phyloP scores from a whole-genome alignment of 2,797 vertebrate genomes.

The Sebastes wilsoni region DNA sequence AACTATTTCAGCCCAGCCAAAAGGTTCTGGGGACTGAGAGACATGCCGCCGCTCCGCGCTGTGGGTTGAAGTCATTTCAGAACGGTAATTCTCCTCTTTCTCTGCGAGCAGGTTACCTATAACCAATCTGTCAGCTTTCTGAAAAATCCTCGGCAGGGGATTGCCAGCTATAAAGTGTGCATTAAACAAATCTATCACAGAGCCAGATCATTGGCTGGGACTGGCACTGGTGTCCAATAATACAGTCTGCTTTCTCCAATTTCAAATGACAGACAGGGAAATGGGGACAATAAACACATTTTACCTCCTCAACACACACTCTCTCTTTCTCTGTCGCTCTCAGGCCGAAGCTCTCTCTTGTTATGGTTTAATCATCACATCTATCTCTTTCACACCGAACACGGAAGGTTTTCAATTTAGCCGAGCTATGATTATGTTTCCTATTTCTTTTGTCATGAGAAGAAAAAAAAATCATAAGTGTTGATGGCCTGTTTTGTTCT shows the following conservation, averaged over 20 bases:
- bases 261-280: conserved; percentile 70
- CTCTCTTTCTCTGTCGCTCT: not conserved
- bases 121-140: conserved; percentile 73
- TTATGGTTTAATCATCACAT: conserved; percentile 54
- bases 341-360: conserved; percentile 32
- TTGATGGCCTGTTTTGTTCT: conserved; percentile 50
- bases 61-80: conserved; percentile 68
- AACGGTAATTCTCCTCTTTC: conserved; percentile 65
- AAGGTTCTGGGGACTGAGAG: conserved; percentile 45
- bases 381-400: conserved; percentile 45
- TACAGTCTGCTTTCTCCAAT: conserved; percentile 71
- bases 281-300: conserved; percentile 65
- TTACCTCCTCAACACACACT: conserved; percentile 13
- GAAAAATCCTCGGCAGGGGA: conserved; percentile 62
- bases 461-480: conserved; percentile 20
- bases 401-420: conserved; percentile 58
- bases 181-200: conserved; percentile 74
- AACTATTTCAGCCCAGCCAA: conserved; percentile 36
- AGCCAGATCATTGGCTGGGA: conserved; percentile 64
- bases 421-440: conserved; percentile 57
- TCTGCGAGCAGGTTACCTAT: conserved; percentile 61
- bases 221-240: conserved; percentile 68
- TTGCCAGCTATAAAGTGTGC: conserved; percentile 71
- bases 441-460: conserved; percentile 40
- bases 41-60: conserved; percentile 50